Evolutionary conservation across 2,888 invertebrate genomes (phyloP).

Genomic region (Ametastegia equiseti): DNA sequence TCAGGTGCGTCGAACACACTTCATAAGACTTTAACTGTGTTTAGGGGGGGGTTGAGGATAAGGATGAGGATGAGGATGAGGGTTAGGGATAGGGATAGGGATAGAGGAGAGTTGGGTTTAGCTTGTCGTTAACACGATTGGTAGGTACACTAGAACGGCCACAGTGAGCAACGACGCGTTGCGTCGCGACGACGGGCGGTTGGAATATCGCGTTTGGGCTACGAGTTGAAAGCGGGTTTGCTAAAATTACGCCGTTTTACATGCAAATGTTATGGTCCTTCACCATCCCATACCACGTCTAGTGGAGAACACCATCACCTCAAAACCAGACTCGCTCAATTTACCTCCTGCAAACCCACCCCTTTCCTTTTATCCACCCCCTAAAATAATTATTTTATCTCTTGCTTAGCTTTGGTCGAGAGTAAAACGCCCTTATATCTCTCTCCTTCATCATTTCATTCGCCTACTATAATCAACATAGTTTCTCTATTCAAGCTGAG

Average conservation of each 20-base stretch:
- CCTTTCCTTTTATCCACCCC: not conserved
- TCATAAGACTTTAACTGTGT: conserved; percentile 8
- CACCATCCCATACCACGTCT: not conserved
- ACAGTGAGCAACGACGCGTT: conserved; percentile 15
- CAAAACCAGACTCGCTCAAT: conserved; percentile 20
- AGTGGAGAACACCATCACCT: conserved; percentile 16
- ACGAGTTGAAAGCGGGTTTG: conserved; percentile 32
- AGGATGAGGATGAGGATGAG: too few relatives aligned
- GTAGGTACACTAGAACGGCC: conserved; percentile 23
- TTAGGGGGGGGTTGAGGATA: not conserved
- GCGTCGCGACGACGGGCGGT: not conserved
- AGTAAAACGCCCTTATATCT: not conserved
- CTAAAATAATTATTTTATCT: conserved; percentile 37
- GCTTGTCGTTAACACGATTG: conserved; percentile 43
- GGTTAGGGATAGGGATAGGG: too few relatives aligned
- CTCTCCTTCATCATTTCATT: not conserved
- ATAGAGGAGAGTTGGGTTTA: conserved; percentile 2
- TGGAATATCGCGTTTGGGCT: conserved; percentile 23
- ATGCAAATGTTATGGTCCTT: conserved; percentile 34
- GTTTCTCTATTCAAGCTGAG: too few relatives aligned
- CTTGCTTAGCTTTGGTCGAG: not conserved
- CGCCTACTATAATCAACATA: too few relatives aligned
- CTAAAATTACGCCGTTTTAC: conserved; percentile 29
- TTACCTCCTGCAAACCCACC: not conserved
- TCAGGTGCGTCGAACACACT: not conserved